Conservation (phyloP, 2,888 invertebrate species). For the Brenthis daphne region DNA sequence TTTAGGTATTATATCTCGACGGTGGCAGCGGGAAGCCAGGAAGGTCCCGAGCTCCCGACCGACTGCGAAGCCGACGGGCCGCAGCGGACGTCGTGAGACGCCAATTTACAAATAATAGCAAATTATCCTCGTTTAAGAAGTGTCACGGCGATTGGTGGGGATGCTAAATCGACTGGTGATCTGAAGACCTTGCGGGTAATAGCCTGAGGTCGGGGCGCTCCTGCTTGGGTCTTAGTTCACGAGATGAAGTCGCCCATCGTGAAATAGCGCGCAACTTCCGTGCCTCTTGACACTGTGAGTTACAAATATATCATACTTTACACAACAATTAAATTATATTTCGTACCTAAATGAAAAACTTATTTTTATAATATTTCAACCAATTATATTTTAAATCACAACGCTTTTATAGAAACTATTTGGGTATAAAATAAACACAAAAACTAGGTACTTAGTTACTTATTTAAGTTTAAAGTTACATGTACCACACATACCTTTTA, state of each 20-base stretch:
- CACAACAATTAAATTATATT: slow-evolving; percentile 1
- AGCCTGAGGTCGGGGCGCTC: slow-evolving; percentile 65
- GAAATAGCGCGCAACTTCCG: slow-evolving; percentile 51
- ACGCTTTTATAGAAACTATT: too few species aligned
- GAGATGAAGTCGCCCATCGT: slow-evolving; percentile 56
- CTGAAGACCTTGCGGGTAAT: slow-evolving; percentile 78
- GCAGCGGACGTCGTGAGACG: slow-evolving; percentile 72
- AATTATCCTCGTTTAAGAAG: slow-evolving; percentile 82
- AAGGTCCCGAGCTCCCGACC: slow-evolving; percentile 70
- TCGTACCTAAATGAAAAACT: not conserved
- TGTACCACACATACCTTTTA: too few species aligned
- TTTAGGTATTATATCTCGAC: slow-evolving; percentile 55
- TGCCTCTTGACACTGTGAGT: slow-evolving; percentile 50
- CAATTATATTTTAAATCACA: too few species aligned
- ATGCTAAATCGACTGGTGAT: slow-evolving; percentile 79
- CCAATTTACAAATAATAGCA: slow-evolving; percentile 82
- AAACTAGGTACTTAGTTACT: too few species aligned
- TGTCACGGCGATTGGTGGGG: slow-evolving; percentile 79
- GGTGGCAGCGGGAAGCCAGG: slow-evolving; percentile 63
- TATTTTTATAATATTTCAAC: too few species aligned
- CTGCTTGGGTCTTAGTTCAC: slow-evolving; percentile 60
- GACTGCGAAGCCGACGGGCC: slow-evolving; percentile 66
- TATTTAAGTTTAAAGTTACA: too few species aligned
- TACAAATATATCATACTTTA: slow-evolving; percentile 4
- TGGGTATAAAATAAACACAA: too few species aligned